Conservation (phyloP, 2,113 vertebrate species). For the Aviceda subcristata region DNA sequence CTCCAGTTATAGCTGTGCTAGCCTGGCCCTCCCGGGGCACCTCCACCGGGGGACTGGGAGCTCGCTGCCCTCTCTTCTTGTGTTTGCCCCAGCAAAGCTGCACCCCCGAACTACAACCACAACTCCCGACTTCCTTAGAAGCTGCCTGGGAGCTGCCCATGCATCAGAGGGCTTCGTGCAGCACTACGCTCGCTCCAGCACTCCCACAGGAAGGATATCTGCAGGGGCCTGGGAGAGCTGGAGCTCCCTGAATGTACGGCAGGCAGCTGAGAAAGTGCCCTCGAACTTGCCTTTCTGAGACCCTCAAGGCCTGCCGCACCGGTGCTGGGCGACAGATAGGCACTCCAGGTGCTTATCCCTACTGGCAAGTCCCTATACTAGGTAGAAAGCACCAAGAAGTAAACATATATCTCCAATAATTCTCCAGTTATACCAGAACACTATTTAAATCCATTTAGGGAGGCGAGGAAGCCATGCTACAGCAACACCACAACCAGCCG, state of each 20-base stretch:
- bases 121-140: background rate
- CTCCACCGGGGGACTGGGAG: fast-evolving
- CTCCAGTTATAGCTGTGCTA: background rate
- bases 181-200: background rate
- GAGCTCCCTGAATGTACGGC: background rate
- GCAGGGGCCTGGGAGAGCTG: background rate
- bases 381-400: background rate
- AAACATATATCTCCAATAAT: background rate
- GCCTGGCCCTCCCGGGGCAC: too few relatives aligned
- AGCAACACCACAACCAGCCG: background rate
- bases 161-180: background rate
- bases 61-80: background rate
- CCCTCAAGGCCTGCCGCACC: fast-evolving
- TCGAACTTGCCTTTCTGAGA: background rate
- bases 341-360: background rate
- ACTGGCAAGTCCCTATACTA: background rate
- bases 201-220: background rate
- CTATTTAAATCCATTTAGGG: background rate
- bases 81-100: background rate
- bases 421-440: background rate
- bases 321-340: background rate
- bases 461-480: background rate
- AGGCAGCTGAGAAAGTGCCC: background rate
- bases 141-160: background rate
- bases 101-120: background rate